A percentile compares a stretch with the other conserved stretches of the same genome.
Conservation (phyloP, 2,888 invertebrate genomes). For the Eutolmus rufibarbis region DNA sequence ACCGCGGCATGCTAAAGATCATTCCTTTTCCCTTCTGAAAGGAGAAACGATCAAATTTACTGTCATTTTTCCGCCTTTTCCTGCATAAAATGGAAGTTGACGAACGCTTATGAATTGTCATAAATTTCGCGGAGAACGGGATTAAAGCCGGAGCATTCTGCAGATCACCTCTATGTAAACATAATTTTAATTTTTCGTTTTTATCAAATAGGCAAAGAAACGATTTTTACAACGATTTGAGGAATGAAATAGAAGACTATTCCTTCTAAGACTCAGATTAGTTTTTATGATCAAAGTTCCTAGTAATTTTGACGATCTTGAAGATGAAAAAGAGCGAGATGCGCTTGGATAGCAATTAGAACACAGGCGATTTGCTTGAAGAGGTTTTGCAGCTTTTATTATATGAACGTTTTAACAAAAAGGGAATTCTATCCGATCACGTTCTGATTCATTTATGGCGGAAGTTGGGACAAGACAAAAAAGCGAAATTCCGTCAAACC, state of each 20-base stretch:
- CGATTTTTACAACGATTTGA: background rate
- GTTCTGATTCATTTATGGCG: background rate
- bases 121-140: background rate
- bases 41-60: background rate
- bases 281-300: background rate
- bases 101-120: background rate
- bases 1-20: background rate
- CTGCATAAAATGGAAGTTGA: background rate
- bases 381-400: background rate
- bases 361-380: background rate
- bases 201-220: background rate
- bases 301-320: background rate
- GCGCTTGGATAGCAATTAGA: background rate
- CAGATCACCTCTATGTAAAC: background rate
- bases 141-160: background rate
- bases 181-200: background rate
- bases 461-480: background rate
- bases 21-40: background rate
- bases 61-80: background rate
- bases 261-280: background rate
- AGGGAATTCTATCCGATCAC: background rate
- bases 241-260: background rate
- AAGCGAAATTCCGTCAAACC: background rate
- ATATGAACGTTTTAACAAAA: background rate
- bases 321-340: background rate